Base-by-base conservation (phyloP, 1,140 invertebrate genomes). In the Drosophila tsacasi region DNA sequence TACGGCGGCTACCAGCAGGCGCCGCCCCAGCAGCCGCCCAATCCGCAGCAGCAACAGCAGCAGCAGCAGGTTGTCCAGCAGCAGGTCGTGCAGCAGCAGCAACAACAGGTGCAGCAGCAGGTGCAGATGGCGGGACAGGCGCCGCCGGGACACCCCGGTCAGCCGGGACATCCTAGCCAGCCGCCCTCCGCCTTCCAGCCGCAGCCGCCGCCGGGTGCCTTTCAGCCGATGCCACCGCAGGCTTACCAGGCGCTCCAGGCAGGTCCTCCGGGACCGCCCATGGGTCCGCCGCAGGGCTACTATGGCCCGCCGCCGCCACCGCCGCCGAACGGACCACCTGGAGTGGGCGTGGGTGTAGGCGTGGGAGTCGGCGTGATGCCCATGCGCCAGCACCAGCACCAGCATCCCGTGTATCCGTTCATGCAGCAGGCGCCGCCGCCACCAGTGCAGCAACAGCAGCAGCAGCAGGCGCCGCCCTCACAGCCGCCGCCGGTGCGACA, bases 191-290 rank as follows among this genome's bases (percentile, higher is more conserved):
- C 71, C 21, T 87, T 87, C 55, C 83, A 87, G 39, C 57, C 68
- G 7, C 74, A 64, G 25, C 85, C 86, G 12, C 87, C 81, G 19
- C 83, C 81, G 13, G 84, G 78, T 47, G 74, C 84, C 4, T 84
- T 90, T 15, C 86, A 91, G 55, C 47, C 72, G 1, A 42, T 92
- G 63, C 93, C 93, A 17, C 93, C 93, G 47, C 93, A 94, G 30
- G 93, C 93, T 57, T 94, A 93, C 44, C 91, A 92, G 27, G 69
- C 94, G 12, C 91, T 94, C 71, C 94, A 93, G 62, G 93, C 93
- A 74, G 91, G 86, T 47, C 87, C 93, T 2, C 93, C 94, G 10
- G 93, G 93, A 61, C 93, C 90, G 15, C 89, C 92, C 25, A 92
- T 89, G 68, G 90, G 81, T 67, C 89, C 91, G 47, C 86, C 92